These are phyloP conservation scores for Rhea americana DNA, from an alignment of 2,113 vertebrate species.

Conservation along the genomic window DNA sequence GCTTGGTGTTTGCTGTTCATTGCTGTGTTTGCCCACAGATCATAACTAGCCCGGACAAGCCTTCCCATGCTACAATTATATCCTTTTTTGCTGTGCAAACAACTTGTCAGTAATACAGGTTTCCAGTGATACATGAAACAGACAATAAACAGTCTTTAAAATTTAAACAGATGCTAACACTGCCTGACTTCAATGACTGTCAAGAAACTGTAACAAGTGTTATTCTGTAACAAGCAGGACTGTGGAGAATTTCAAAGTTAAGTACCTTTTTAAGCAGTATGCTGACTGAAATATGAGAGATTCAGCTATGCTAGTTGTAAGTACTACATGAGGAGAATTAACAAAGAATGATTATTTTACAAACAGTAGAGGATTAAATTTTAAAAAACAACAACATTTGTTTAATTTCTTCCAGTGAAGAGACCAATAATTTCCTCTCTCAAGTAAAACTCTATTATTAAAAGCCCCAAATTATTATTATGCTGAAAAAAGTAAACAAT, in stretches of 20 bases:
- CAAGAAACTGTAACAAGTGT: background rate
- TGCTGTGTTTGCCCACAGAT: rapidly evolving
- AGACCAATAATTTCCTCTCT: background rate
- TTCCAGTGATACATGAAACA: background rate
- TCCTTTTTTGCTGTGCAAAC: background rate
- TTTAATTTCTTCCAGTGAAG: background rate
- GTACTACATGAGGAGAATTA: background rate
- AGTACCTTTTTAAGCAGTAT: background rate
- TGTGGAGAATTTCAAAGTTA: background rate
- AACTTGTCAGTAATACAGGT: background rate
- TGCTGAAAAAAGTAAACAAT: background rate
- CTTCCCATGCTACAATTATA: background rate
- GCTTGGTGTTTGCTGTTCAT: background rate
- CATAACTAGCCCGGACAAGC: background rate
- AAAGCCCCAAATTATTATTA: background rate
- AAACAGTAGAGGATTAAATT: background rate
- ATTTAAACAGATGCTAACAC: background rate
- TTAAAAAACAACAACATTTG: background rate
- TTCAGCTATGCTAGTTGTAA: background rate
- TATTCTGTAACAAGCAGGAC: background rate
- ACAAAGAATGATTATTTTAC: background rate
- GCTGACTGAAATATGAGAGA: background rate
- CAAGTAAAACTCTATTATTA: background rate
- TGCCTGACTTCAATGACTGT: background rate
- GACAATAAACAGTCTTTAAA: background rate